Conservation (phyloP, 2,888 invertebrate genomes). For the Thymelicus lineola region DNA sequence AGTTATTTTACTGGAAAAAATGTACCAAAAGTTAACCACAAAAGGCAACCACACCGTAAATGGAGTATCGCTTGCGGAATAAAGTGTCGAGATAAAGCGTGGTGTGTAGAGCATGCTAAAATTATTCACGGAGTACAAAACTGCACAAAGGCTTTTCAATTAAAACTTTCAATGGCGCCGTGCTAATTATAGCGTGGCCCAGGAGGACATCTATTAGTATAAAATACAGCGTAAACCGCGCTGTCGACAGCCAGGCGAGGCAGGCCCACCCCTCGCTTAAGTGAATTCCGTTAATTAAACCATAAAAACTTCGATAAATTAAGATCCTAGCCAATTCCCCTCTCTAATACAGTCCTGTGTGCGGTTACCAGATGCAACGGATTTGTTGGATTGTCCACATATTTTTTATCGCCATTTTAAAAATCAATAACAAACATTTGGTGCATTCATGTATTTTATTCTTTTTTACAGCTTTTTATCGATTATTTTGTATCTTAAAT, state of each 20-base stretch:
- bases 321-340: conserved; percentile 85
- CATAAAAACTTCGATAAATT: conserved; percentile 86
- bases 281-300: conserved; percentile 86
- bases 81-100: conserved; percentile 61
- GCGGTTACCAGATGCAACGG: conserved; percentile 25
- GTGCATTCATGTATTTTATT: too few relatives aligned
- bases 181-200: conserved; percentile 75
- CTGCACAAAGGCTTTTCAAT: conserved; percentile 83
- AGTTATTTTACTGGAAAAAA: not conserved
- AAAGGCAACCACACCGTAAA: not conserved
- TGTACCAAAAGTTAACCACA: not conserved
- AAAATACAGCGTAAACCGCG: conserved; percentile 73
- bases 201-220: conserved; percentile 76
- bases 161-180: conserved; percentile 81
- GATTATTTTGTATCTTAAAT: too few relatives aligned
- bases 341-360: conserved; percentile 70
- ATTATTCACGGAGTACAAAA: conserved; percentile 78
- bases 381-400: conserved; percentile 18
- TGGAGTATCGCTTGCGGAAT: conserved; percentile 12
- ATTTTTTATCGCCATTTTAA: not conserved
- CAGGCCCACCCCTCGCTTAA: conserved; percentile 66
- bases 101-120: conserved; percentile 66
- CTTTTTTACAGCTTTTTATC: too few relatives aligned
- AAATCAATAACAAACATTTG: not conserved
- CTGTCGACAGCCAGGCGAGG: conserved; percentile 54